phyloP scores from a whole-genome alignment of 2,888 invertebrate genomes.

The Carabus problematicus region DNA sequence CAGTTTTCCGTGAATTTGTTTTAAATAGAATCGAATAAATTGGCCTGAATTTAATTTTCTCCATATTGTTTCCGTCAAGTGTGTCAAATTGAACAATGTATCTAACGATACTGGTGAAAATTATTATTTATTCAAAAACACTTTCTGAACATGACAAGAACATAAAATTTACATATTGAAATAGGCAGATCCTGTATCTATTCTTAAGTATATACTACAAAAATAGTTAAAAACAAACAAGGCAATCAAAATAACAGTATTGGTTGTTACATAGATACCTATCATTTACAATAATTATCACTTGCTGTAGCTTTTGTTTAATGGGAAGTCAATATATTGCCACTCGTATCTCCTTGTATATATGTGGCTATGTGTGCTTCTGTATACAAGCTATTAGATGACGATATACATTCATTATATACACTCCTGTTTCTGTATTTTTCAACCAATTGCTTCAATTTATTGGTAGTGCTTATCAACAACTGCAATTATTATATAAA shows the following conservation, averaged over 20 bases:
- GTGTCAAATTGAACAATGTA: neutral
- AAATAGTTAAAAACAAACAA: constrained; percentile 35
- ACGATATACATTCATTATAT: constrained; percentile 10
- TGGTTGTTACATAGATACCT: constrained; percentile 27
- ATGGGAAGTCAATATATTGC: constrained; percentile 19
- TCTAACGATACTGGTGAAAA: neutral
- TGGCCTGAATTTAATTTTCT: no score
- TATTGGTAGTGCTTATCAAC: no score
- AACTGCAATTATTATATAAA: no score
- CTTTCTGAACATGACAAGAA: constrained; percentile 30
- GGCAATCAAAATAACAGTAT: constrained; percentile 38
- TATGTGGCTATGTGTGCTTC: constrained; percentile 23
- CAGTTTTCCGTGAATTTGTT: no score
- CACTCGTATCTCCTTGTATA: no score
- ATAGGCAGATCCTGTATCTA: constrained; percentile 12
- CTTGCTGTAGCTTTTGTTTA: constrained; percentile 19
- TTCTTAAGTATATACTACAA: constrained; percentile 4
- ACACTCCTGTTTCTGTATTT: constrained; percentile 7
- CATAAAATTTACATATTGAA: constrained; percentile 34
- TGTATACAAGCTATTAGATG: constrained; percentile 14
- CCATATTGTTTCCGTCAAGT: no score
- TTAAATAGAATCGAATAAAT: no score
- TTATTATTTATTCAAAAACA: constrained; percentile 15
- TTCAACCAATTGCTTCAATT: no score
- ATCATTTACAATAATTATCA: constrained; percentile 34